A percentile compares a stretch with the other conserved stretches of the same genome.
phyloP scores from a whole-genome alignment of 2,797 vertebrate genomes.

The Anas bernieri region DNA sequence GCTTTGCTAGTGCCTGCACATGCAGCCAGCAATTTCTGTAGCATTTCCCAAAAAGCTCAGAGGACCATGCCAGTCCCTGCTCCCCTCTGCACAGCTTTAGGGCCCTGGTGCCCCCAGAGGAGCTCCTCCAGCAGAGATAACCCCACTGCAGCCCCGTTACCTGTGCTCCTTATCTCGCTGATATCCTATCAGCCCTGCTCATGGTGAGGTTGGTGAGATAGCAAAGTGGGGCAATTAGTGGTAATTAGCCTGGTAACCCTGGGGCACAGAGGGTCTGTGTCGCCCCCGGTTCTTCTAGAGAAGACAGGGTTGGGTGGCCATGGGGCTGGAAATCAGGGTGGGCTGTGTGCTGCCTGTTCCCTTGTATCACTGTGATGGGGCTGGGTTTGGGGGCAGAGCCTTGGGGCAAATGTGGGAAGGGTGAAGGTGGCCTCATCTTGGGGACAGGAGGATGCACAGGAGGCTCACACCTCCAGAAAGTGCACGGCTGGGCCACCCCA shows the following conservation, averaged over 20 bases:
- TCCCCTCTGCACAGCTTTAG: background rate
- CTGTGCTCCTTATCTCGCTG: constrained; percentile 52
- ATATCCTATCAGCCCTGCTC: constrained; percentile 33
- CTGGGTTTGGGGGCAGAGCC: background rate
- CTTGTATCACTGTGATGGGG: background rate
- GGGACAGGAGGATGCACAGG: accelerated
- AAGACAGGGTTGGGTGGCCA: background rate
- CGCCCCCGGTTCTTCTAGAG: background rate
- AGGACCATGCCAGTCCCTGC: accelerated
- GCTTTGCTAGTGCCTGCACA: background rate
- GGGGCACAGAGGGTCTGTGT: background rate
- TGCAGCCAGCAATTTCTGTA: background rate
- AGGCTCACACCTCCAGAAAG: accelerated
- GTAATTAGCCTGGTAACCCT: background rate
- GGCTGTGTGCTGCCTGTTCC: accelerated
- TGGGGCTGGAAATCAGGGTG: background rate
- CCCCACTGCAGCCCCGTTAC: background rate
- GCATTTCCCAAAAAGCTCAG: background rate
- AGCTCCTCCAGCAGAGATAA: background rate
- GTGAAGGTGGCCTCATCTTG: background rate
- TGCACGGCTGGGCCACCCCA: background rate
- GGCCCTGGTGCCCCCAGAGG: accelerated
- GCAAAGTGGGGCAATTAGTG: constrained; percentile 45
- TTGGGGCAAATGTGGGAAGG: accelerated
- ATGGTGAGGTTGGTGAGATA: background rate